Evolutionary conservation across 2,113 vertebrate species (phyloP).

Genomic region (Pyrgilauda ruficollis): DNA sequence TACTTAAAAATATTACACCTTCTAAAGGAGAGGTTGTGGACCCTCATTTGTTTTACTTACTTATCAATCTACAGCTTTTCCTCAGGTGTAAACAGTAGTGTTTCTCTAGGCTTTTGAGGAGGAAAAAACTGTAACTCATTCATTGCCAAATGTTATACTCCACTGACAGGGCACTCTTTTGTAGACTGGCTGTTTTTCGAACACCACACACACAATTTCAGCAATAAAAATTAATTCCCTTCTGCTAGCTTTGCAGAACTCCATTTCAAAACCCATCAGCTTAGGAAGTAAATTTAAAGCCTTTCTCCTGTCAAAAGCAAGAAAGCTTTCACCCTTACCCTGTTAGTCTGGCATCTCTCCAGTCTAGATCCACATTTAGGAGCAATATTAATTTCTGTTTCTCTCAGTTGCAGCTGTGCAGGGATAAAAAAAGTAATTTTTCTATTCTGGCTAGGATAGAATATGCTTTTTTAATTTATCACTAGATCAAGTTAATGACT

Average conservation of each 20-base stretch:
- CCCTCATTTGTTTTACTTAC: conserved; percentile 15
- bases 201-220: neutral
- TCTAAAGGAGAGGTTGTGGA: neutral
- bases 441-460: conserved; percentile 29
- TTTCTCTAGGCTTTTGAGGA: neutral
- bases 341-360: neutral
- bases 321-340: neutral
- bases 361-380: conserved; percentile 13
- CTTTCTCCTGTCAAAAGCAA: neutral
- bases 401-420: conserved; percentile 44
- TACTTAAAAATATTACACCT: neutral
- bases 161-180: neutral
- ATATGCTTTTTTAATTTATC: conserved; percentile 54
- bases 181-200: neutral
- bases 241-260: conserved; percentile 8
- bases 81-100: neutral
- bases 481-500: conserved; percentile 61
- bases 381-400: conserved; percentile 56
- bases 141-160: neutral
- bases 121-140: neutral
- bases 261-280: conserved; percentile 8
- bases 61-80: neutral
- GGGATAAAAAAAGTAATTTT: conserved; percentile 48
- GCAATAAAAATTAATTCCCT: conserved; percentile 16
- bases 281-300: neutral